These are phyloP conservation scores for Petrocephalus schoutedeni DNA, from an alignment of 2,797 vertebrate species.

Conservation along the genomic window DNA sequence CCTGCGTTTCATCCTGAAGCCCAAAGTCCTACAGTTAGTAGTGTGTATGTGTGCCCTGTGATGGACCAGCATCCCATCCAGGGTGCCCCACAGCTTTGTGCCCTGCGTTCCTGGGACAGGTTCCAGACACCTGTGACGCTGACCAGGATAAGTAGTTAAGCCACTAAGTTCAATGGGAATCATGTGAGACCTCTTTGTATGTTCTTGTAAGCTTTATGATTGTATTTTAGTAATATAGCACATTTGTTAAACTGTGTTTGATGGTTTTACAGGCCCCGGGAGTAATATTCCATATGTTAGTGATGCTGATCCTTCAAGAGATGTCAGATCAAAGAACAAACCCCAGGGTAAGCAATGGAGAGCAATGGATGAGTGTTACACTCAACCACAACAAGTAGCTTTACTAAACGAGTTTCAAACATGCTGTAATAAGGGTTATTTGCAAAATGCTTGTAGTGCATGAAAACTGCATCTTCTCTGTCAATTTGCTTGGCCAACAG, in stretches of 20 bases:
- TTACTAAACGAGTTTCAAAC: neutral
- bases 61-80: neutral
- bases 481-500: neutral
- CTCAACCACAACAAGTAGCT: neutral
- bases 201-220: neutral
- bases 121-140: neutral
- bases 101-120: neutral
- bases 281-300: neutral
- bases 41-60: neutral
- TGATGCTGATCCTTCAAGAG: neutral
- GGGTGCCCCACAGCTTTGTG: neutral
- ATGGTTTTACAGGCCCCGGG: conserved; percentile 10
- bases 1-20: neutral
- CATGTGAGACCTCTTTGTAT: neutral
- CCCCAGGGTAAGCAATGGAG: neutral
- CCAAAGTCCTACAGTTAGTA: neutral
- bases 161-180: neutral
- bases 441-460: neutral
- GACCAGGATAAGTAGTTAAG: neutral
- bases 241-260: neutral
- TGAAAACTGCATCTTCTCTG: neutral
- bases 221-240: neutral
- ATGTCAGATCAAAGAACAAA: neutral
- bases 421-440: neutral
- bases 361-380: neutral